phyloP scores from a whole-genome alignment of 2,113 vertebrate species.

The Corythornis cristatus region DNA sequence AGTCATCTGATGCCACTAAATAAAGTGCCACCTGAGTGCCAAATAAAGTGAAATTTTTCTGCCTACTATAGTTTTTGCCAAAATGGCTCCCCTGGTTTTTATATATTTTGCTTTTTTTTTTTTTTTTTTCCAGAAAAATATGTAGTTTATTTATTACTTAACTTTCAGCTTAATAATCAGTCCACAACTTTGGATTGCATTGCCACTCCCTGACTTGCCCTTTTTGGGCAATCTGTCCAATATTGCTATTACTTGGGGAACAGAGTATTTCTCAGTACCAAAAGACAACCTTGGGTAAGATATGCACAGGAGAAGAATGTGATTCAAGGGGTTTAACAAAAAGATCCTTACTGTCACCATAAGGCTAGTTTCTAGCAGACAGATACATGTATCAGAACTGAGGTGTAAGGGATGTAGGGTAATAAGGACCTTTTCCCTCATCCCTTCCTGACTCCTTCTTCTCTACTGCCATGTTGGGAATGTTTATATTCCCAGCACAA shows the following conservation, averaged over 20 bases:
- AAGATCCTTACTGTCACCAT: background rate
- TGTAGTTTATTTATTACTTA: background rate
- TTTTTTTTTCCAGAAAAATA: background rate
- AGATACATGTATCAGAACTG: background rate
- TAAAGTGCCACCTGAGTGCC: background rate
- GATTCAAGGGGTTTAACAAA: background rate
- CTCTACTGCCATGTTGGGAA: background rate
- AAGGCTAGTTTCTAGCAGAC: background rate
- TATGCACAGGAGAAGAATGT: background rate
- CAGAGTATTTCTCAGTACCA: background rate
- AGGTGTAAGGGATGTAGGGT: background rate
- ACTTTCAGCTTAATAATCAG: background rate
- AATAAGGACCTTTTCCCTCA: background rate
- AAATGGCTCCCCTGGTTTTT: background rate
- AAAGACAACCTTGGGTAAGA: background rate
- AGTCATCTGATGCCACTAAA: background rate
- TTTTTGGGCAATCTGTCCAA: background rate
- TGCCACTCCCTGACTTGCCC: background rate
- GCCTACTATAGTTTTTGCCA: background rate
- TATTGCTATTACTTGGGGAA: background rate
- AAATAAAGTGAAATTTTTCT: background rate
- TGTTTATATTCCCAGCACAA: background rate
- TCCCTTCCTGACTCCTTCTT: background rate
- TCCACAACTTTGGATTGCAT: background rate
- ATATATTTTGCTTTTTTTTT: background rate